Conservation (phyloP, 1,140 invertebrate genomes). For the Papilio polytes region DNA sequence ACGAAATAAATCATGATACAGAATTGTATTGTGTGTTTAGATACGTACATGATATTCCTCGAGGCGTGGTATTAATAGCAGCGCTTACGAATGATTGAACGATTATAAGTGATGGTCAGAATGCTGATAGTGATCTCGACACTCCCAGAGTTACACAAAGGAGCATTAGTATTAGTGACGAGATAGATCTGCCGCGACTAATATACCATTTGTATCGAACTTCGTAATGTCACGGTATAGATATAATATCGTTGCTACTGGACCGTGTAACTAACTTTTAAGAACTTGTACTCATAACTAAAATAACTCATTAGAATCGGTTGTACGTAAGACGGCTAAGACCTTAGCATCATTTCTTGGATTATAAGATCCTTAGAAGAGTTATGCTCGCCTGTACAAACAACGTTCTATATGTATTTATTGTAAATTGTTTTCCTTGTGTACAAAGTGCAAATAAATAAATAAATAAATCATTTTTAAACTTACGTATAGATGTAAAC, state of each 20-base stretch:
- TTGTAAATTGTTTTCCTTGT: too few relatives aligned
- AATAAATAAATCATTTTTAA: too few relatives aligned
- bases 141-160: constrained; percentile 59
- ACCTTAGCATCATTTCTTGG: neutral
- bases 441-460: too few relatives aligned
- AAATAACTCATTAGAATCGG: neutral
- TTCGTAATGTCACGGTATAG: constrained; percentile 55
- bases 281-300: neutral
- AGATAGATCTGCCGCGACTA: constrained; percentile 54
- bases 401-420: too few relatives aligned
- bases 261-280: constrained; percentile 21
- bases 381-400: too few relatives aligned
- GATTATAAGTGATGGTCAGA: constrained; percentile 49
- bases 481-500: too few relatives aligned
- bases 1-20: constrained; percentile 11
- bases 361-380: too few relatives aligned
- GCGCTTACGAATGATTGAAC: constrained; percentile 46
- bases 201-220: constrained; percentile 52
- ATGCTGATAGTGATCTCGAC: constrained; percentile 58
- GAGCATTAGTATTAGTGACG: constrained; percentile 62
- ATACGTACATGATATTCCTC: constrained; percentile 31
- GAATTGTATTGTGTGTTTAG: constrained; percentile 28
- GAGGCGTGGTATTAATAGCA: constrained; percentile 35
- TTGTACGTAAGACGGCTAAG: neutral
- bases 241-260: constrained; percentile 23